These are phyloP conservation scores for Saccostrea glomerata DNA, from an alignment of 1,140 invertebrate species.

Conservation along the genomic window DNA sequence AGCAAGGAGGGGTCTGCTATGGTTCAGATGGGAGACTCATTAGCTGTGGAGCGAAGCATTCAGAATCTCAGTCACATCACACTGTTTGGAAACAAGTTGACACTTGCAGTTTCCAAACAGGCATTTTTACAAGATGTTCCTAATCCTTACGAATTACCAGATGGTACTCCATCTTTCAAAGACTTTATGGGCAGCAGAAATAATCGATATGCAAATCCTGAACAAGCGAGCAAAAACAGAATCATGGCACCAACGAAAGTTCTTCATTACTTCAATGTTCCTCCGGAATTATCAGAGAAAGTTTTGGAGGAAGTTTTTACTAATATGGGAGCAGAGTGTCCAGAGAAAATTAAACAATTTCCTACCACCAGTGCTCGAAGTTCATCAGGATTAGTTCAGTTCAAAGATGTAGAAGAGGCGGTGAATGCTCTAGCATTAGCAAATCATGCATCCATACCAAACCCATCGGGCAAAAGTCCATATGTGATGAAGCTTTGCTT, in stretches of 20 bases:
- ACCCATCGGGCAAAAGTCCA: constrained; percentile 78
- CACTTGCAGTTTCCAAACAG: constrained; percentile 87
- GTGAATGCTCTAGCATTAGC: constrained; percentile 96
- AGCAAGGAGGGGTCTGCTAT: constrained; percentile 99
- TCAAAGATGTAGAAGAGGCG: constrained; percentile 92
- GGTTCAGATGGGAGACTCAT: constrained; percentile 98
- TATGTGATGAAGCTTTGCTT: constrained; percentile 34
- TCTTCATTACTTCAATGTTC: constrained; percentile 99
- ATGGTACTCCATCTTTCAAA: constrained; percentile 97
- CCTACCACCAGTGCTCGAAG: constrained; percentile 91
- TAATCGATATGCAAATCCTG: constrained; percentile 86
- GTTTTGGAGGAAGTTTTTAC: constrained; percentile 93
- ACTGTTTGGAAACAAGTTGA: constrained; percentile 85
- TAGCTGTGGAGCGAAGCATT: constrained; percentile 95
- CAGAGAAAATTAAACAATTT: constrained; percentile 94
- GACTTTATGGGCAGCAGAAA: constrained; percentile 98
- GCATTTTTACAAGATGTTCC: constrained; percentile 97
- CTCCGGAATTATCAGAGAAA: constrained; percentile 95
- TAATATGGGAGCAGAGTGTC: constrained; percentile 89
- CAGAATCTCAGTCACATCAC: constrained; percentile 95
- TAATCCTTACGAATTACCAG: constrained; percentile 95
- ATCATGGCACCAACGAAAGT: constrained; percentile 81
- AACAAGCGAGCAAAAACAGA: constrained; percentile 82
- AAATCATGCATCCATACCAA: constrained; percentile 96
- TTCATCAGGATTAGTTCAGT: constrained; percentile 96